phyloP scores from a whole-genome alignment of 2,888 invertebrate species.

The Latrodectus hesperus region DNA sequence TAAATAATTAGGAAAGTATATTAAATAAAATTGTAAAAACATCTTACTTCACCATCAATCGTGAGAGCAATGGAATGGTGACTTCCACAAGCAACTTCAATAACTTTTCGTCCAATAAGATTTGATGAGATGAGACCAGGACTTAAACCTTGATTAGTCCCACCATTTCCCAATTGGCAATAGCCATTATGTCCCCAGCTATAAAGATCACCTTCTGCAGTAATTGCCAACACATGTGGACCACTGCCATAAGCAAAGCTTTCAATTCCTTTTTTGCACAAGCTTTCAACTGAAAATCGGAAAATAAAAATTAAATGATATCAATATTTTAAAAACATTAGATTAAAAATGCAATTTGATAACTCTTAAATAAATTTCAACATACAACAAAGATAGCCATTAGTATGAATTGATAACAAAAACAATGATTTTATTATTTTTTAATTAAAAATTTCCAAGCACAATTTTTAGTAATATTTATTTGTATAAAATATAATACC shows the following conservation, averaged over 20 bases:
- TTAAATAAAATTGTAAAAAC: not conserved
- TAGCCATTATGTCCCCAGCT: constrained; percentile 80
- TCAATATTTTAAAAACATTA: not conserved
- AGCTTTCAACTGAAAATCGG: constrained; percentile 75
- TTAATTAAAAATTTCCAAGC: no score
- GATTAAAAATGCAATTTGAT: not conserved
- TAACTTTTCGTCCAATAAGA: constrained; percentile 77
- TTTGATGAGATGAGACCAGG: constrained; percentile 77
- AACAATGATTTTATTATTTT: no score
- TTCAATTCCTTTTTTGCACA: constrained; percentile 78
- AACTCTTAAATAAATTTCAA: not conserved
- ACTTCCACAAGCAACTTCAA: constrained; percentile 79
- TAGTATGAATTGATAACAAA: no score
- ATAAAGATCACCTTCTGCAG: constrained; percentile 78
- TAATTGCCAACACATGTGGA: constrained; percentile 79
- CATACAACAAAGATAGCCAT: no score
- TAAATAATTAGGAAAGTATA: no score
- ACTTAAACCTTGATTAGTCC: constrained; percentile 77
- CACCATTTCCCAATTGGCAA: constrained; percentile 79
- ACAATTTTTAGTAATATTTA: no score
- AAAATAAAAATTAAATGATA: not conserved
- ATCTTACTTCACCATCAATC: constrained; percentile 78
- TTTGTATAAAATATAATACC: not conserved
- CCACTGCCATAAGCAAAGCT: constrained; percentile 79
- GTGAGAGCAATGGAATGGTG: constrained; percentile 80